These are phyloP conservation scores for Rambutsinella grinnellia DNA, from an alignment of 2,888 invertebrate genomes.

Conservation along the genomic window DNA sequence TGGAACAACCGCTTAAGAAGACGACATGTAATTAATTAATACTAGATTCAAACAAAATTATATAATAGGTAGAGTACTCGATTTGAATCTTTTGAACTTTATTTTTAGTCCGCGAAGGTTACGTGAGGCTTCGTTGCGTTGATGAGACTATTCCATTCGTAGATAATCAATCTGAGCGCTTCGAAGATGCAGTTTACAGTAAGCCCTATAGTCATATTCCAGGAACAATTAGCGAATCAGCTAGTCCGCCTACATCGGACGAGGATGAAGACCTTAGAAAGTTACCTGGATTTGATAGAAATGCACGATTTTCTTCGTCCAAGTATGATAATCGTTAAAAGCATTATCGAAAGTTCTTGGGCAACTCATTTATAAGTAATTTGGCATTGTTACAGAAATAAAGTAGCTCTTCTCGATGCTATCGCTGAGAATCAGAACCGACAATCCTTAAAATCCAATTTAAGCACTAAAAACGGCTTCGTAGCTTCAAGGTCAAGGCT, in stretches of 20 bases:
- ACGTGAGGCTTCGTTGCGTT: slow-evolving; percentile 61
- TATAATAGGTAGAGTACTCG: background rate
- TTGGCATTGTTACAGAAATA: background rate
- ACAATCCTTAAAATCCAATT: no score
- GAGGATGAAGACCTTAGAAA: slow-evolving; percentile 13
- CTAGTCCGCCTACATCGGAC: slow-evolving; percentile 13
- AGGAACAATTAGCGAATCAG: slow-evolving; percentile 12
- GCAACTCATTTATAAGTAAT: background rate
- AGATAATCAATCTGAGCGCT: slow-evolving; percentile 39
- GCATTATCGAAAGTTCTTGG: no score
- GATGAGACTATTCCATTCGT: slow-evolving; percentile 53
- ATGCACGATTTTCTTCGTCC: no score
- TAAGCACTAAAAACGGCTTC: no score
- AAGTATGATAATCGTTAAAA: no score
- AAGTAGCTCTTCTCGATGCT: no score
- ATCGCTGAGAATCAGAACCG: no score
- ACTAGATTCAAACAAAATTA: background rate
- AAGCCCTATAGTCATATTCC: slow-evolving; percentile 7
- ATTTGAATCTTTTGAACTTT: background rate
- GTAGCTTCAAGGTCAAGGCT: no score
- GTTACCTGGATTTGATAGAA: no score
- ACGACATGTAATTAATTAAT: slow-evolving; percentile 49
- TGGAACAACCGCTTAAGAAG: slow-evolving; percentile 63
- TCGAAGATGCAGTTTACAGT: slow-evolving; percentile 31
- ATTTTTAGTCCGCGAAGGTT: slow-evolving; percentile 59